Conservation (phyloP, 37 sponge, comb jelly and placozoan species). For the Eunapius fragilis region DNA sequence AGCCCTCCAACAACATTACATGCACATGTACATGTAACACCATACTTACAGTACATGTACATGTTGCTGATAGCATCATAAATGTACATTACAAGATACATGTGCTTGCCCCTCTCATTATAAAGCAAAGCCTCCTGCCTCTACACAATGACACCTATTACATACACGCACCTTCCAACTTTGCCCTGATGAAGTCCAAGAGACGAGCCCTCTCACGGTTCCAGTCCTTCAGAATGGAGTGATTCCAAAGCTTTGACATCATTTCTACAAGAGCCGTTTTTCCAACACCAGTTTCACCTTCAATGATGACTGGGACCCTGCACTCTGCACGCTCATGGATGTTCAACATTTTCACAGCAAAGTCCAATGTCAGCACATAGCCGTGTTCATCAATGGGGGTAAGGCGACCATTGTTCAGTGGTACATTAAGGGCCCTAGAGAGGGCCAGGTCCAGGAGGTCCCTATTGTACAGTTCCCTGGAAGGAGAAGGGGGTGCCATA, state of each 20-base stretch:
- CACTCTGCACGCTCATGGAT: slow-evolving; percentile 72
- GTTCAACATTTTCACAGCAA: slow-evolving; percentile 81
- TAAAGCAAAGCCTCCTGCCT: too few relatives aligned
- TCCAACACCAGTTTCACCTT: slow-evolving; percentile 96
- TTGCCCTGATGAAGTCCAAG: slow-evolving; percentile 21
- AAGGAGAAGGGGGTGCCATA: not conserved
- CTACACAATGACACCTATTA: not conserved
- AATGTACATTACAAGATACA: too few relatives aligned
- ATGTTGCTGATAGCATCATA: too few relatives aligned
- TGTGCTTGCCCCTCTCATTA: too few relatives aligned
- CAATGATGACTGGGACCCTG: slow-evolving; percentile 90
- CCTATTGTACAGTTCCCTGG: slow-evolving; percentile 60
- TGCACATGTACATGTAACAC: too few relatives aligned
- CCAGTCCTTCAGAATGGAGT: slow-evolving; percentile 67
- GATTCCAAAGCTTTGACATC: slow-evolving; percentile 86
- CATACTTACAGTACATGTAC: too few relatives aligned
- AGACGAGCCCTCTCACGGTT: slow-evolving; percentile 27
- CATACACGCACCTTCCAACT: slow-evolving; percentile 5
- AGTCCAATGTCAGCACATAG: slow-evolving; percentile 92
- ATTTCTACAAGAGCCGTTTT: slow-evolving; percentile 91
- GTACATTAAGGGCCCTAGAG: slow-evolving; percentile 68
- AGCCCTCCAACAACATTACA: too few relatives aligned
- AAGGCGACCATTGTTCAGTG: slow-evolving; percentile 55
- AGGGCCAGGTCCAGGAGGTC: slow-evolving; percentile 67
- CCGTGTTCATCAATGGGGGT: slow-evolving; percentile 69